A percentile compares a stretch with the other conserved stretches of the same genome.
Conservation (phyloP, 2,797 vertebrate genomes). For the Rhabdophis nuchalis region DNA sequence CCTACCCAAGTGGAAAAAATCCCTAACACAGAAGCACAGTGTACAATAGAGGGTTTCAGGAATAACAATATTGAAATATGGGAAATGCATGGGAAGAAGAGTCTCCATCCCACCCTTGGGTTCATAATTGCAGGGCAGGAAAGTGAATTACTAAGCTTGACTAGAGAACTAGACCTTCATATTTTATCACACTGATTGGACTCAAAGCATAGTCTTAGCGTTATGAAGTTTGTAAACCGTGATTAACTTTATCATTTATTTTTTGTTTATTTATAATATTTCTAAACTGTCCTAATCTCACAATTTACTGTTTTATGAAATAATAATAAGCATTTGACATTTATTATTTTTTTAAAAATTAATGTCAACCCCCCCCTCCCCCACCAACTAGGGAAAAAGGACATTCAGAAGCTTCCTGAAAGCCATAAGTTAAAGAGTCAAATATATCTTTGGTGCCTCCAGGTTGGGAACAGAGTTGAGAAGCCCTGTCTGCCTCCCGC, state of each 20-base stretch:
- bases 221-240: neutral
- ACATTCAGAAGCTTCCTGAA: neutral
- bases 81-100: neutral
- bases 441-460: neutral
- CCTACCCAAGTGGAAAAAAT: neutral
- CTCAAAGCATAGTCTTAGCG: neutral
- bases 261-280: neutral
- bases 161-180: neutral
- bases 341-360: neutral
- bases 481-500: neutral
- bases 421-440: neutral
- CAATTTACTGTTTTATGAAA: neutral
- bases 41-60: neutral
- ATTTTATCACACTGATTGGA: neutral
- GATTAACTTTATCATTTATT: neutral
- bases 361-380: too few species aligned
- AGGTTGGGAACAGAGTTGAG: neutral
- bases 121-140: neutral
- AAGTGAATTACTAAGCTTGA: neutral
- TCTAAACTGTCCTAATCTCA: neutral
- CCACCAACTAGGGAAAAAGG: neutral
- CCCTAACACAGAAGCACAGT: neutral
- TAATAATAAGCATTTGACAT: neutral
- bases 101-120: neutral
- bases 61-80: neutral